Evolutionary conservation across 2,113 vertebrate species (phyloP).

Genomic region (Willisornis vidua): DNA sequence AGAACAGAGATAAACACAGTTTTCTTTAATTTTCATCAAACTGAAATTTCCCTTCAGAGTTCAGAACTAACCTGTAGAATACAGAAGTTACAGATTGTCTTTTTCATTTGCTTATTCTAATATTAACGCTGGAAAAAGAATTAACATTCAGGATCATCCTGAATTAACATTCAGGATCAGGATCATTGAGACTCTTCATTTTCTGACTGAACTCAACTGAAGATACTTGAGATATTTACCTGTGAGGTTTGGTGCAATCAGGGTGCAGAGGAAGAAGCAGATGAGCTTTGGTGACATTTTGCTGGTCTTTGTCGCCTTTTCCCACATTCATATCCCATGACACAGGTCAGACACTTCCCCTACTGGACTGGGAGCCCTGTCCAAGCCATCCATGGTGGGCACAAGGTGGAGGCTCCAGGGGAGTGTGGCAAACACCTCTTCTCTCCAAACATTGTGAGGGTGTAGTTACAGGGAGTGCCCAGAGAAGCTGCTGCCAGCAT

Average conservation of each 20-base stretch:
- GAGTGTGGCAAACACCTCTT: not conserved
- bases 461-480: slow-evolving; percentile 25
- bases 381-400: not conserved
- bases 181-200: not conserved
- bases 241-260: not conserved
- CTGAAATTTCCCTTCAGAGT: not conserved
- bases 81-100: not conserved
- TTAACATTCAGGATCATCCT: not conserved
- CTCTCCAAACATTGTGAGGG: not conserved
- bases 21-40: not conserved
- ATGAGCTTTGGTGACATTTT: not conserved
- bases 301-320: not conserved
- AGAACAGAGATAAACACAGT: not conserved
- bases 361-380: not conserved
- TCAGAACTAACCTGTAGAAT: not conserved
- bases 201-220: rapidly evolving
- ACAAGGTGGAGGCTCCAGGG: rapidly evolving
- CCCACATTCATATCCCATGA: not conserved
- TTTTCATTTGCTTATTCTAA: not conserved
- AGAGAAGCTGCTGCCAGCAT: not conserved
- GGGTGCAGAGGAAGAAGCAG: not conserved
- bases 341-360: not conserved
- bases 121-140: not conserved
- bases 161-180: not conserved
- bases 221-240: slow-evolving; percentile 8